A percentile compares a stretch with the other conserved stretches of the same genome.
phyloP scores from a whole-genome alignment of 1,140 invertebrate genomes.

The Hesperophylax magnus region DNA sequence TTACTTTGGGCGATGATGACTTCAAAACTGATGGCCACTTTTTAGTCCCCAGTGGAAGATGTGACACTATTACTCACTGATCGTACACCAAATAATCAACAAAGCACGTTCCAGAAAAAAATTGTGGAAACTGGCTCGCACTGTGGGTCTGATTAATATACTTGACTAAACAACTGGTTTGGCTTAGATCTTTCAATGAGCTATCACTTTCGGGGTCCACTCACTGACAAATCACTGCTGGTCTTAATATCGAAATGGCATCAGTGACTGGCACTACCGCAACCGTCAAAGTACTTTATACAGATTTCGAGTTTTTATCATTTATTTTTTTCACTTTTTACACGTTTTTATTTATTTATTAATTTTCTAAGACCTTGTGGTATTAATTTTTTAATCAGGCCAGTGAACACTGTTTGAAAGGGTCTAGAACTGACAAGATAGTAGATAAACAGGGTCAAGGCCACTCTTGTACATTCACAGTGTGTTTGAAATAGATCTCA shows the following conservation, averaged over 20 bases:
- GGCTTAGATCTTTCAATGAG: background rate
- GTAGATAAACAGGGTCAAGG: slow-evolving; percentile 12
- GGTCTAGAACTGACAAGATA: slow-evolving; percentile 26
- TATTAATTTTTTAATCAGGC: background rate
- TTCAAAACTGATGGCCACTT: no score
- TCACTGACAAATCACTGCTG: background rate
- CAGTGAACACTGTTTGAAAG: background rate
- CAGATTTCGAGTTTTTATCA: background rate
- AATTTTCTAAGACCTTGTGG: background rate
- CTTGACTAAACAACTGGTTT: no score
- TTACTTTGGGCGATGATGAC: no score
- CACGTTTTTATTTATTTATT: background rate
- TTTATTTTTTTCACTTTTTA: background rate
- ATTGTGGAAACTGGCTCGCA: no score
- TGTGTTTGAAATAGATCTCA: background rate
- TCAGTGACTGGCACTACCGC: background rate
- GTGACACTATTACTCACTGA: no score
- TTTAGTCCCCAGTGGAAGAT: no score
- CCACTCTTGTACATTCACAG: background rate
- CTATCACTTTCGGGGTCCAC: background rate
- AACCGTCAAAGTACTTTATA: no score
- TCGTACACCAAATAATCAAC: no score
- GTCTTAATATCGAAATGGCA: background rate
- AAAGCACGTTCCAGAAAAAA: no score
- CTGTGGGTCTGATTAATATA: no score